Conservation (phyloP, 2,113 vertebrate species). For the Mystacornis crossleyi region DNA sequence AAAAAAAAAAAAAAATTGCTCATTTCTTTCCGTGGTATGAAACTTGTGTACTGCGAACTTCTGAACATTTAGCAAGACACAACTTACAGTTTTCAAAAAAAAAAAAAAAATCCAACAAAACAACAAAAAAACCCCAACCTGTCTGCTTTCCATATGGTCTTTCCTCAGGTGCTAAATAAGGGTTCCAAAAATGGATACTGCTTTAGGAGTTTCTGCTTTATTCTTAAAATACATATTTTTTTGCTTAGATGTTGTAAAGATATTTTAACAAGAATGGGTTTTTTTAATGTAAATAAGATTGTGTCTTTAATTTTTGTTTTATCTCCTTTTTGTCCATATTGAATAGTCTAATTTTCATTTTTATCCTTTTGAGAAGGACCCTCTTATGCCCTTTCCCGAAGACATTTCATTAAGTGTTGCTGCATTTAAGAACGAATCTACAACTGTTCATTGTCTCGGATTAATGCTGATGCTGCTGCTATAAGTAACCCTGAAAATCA, state of each 20-base stretch:
- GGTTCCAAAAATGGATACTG: conserved; percentile 75
- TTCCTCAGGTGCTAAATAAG: conserved; percentile 80
- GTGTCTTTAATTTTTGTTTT: conserved; percentile 61
- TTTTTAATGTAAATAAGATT: conserved; percentile 74
- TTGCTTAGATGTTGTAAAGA: conserved; percentile 70
- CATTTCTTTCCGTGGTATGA: conserved; percentile 52
- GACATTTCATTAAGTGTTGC: conserved; percentile 76
- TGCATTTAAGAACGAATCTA: conserved; percentile 69
- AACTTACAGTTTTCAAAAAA: conserved; percentile 33
- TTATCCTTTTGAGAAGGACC: conserved; percentile 62
- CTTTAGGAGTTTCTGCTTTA: conserved; percentile 74
- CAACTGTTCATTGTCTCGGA: conserved; percentile 73
- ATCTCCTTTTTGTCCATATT: conserved; percentile 41
- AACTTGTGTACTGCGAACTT: conserved; percentile 26
- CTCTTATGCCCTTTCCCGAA: conserved; percentile 61
- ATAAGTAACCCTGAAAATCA: conserved; percentile 76
- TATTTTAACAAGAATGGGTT: conserved; percentile 67
- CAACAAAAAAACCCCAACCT: background rate
- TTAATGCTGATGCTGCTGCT: conserved; percentile 80
- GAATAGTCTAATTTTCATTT: conserved; percentile 49
- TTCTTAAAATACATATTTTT: conserved; percentile 67
- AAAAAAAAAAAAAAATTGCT: background rate
- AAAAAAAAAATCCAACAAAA: background rate
- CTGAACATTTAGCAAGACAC: background rate
- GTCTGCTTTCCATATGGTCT: conserved; percentile 64